Base-by-base conservation (phyloP, 92 coral and sea anemone genomes). In the Epizoanthus stellaris region DNA sequence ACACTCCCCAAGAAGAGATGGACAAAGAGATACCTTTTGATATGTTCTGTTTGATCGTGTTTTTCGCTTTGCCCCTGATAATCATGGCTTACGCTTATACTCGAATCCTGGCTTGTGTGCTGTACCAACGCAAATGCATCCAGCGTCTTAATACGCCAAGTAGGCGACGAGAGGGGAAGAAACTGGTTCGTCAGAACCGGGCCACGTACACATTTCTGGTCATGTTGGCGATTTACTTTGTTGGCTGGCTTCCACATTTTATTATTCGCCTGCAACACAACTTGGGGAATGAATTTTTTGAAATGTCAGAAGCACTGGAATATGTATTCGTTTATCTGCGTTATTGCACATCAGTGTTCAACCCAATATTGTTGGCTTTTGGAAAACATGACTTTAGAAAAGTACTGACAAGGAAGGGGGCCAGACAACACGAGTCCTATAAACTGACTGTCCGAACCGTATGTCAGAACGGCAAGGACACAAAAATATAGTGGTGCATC, bases 351-450 rank as follows among this genome's bases (percentile, higher is more conserved):
- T 88, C 94, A 21, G 34, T 93, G n/a, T 88, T 93, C 58, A 93
- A 93, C 74, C 96, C 96, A 1, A 36, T 92, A 47, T 67, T 93
- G 65, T 93, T 90, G 34, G 88, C 91, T 25, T 80, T 90, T 17
- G 94, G 96, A 11, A 93, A 93, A 82, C 94, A 90, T 49, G 96
- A 93, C 59, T 93, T 93, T 56, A 87, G 96, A 14, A 91, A 88
- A 65, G 85, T 88, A 15, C 36, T 85, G 23, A 52, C 77, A 60
- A 40, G 25, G 7, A 82, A 73, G 17, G 66, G 67, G 20, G 77
- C 80, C 13, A 76, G 77, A 69, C 56, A 11, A 52, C 56, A 52
- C 3, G 56, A 52, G 14, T 52, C 56, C 14, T 9, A 9, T 2
- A 52, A 52, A 52, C 56, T 52, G 56, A 52, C 56, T 9, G 56